A percentile compares a stretch with the other conserved stretches of the same genome.
These are phyloP conservation scores for Oryctes rhinoceros DNA, from an alignment of 1,140 invertebrate genomes.

Conservation along the genomic window DNA sequence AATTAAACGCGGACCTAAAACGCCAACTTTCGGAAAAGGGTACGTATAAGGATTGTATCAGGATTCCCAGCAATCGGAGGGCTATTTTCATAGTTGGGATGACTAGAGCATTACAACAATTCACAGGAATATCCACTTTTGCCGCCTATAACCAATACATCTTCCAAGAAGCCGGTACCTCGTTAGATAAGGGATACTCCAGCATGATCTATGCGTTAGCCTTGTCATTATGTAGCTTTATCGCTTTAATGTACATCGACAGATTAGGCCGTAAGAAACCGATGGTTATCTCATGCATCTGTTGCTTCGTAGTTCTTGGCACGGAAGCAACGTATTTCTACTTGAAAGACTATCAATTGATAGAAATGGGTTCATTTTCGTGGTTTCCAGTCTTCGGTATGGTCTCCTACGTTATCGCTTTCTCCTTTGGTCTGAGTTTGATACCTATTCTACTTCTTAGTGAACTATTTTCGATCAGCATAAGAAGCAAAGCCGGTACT, in stretches of 20 bases:
- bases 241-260: constrained; percentile 73
- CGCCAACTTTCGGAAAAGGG: constrained; percentile 53
- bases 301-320: constrained; percentile 64
- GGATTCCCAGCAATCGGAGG: constrained; percentile 51
- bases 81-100: constrained; percentile 52
- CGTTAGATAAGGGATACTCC: constrained; percentile 45
- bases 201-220: constrained; percentile 58
- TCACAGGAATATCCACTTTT: constrained; percentile 49
- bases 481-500: constrained; percentile 54
- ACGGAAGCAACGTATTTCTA: constrained; percentile 70
- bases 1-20: constrained; percentile 46
- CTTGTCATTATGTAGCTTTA: constrained; percentile 70
- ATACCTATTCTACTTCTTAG: constrained; percentile 53
- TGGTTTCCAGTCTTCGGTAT: constrained; percentile 53
- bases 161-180: constrained; percentile 53
- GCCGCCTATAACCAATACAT: constrained; percentile 52
- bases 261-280: constrained; percentile 73
- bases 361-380: constrained; percentile 51
- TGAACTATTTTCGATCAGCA: constrained; percentile 56
- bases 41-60: constrained; percentile 55
- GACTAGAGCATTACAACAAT: constrained; percentile 49
- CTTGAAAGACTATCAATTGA: constrained; percentile 54
- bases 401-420: constrained; percentile 48
- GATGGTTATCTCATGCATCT: constrained; percentile 67
- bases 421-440: constrained; percentile 49